Conservation (phyloP, 2,113 vertebrate genomes). For the Ictalurus punctatus region DNA sequence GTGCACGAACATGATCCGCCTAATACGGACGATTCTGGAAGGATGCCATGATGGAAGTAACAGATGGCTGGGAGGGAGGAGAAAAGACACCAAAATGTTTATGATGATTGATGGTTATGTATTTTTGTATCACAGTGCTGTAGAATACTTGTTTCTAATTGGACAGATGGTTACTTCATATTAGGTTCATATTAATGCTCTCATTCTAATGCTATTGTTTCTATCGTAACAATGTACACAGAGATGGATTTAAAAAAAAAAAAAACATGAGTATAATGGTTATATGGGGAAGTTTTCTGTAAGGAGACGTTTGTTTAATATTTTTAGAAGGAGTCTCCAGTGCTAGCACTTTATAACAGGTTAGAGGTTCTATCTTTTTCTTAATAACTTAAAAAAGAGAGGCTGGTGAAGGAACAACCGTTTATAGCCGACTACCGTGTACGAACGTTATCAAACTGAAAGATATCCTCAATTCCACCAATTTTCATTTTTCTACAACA, state of each 20-base stretch:
- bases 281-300: not conserved
- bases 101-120: not conserved
- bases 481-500: constrained; percentile 16
- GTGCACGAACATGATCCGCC: not conserved
- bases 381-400: not conserved
- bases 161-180: not conserved
- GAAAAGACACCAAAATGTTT: not conserved
- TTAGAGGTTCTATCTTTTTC: not conserved
- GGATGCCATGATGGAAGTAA: constrained; percentile 8
- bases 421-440: constrained; percentile 18
- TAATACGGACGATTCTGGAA: constrained; percentile 3
- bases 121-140: not conserved
- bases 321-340: not conserved
- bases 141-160: not conserved
- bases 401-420: not conserved
- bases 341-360: not conserved
- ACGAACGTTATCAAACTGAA: not conserved
- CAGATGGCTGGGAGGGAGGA: constrained; percentile 20
- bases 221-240: not conserved
- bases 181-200: not conserved
- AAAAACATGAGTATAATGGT: not conserved
- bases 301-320: not conserved
- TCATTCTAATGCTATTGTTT: not conserved
- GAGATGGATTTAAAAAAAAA: not conserved
- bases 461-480: constrained; percentile 4